Percentiles rank a stretch among this genome's conserved stretches.
phyloP scores from a whole-genome alignment of 2,797 vertebrate species.

The Lemur catta region DNA sequence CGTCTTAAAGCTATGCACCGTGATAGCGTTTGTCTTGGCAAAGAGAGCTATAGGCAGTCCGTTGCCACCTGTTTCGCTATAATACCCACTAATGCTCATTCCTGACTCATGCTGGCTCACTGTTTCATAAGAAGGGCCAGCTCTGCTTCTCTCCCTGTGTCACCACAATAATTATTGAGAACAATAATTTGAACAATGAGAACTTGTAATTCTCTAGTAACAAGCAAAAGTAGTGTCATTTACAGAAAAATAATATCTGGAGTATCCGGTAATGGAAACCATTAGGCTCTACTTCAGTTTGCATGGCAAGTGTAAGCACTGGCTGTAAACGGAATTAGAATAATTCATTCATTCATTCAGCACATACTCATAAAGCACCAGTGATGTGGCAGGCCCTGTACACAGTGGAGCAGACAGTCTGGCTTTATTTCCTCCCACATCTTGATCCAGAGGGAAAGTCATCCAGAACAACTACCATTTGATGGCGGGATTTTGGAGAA shows the following conservation, averaged over 20 bases:
- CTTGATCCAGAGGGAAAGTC: not conserved
- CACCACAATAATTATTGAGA: slow-evolving; percentile 49
- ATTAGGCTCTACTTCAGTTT: not conserved
- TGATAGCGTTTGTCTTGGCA: not conserved
- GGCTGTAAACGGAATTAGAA: not conserved
- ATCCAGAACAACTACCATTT: not conserved
- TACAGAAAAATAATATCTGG: slow-evolving; percentile 12
- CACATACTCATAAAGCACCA: not conserved
- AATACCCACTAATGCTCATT: not conserved
- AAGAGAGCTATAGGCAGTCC: not conserved
- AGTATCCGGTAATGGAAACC: not conserved
- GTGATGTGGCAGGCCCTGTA: rapidly evolving
- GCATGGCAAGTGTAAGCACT: not conserved
- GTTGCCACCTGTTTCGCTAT: not conserved
- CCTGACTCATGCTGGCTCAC: slow-evolving; percentile 49
- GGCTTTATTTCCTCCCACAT: not conserved
- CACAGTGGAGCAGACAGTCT: not conserved
- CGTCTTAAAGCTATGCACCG: rapidly evolving
- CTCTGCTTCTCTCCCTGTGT: not conserved
- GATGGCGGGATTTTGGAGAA: not conserved
- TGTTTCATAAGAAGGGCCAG: slow-evolving; percentile 50
- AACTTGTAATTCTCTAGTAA: slow-evolving; percentile 52
- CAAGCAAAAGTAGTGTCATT: slow-evolving; percentile 4
- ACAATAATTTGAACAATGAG: slow-evolving; percentile 32
- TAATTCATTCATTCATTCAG: not conserved